Evolutionary conservation across 1,140 invertebrate genomes (phyloP).

Genomic region (Heliconius himera): DNA sequence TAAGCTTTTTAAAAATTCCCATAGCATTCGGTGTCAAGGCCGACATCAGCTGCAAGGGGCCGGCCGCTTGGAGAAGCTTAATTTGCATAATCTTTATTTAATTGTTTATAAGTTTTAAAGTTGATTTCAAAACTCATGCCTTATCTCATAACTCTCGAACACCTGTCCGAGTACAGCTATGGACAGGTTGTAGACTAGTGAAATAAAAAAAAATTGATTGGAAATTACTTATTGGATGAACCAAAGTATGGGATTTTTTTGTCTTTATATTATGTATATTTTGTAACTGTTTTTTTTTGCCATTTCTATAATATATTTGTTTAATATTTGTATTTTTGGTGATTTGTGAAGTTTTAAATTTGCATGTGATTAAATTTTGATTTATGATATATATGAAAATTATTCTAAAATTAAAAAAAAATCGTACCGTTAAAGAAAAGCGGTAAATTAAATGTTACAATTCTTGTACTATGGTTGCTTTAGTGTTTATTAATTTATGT

Average conservation of each 20-base stretch:
- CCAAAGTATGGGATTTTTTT: neutral
- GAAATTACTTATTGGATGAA: conserved; percentile 33
- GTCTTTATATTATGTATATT: neutral
- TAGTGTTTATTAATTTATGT: too few species aligned
- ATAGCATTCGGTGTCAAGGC: conserved; percentile 45
- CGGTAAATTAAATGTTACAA: too few species aligned
- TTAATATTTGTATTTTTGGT: neutral
- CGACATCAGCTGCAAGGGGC: conserved; percentile 8
- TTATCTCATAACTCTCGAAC: conserved; percentile 40
- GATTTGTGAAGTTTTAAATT: too few species aligned
- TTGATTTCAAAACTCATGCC: conserved; percentile 48
- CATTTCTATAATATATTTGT: neutral
- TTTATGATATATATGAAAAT: too few species aligned
- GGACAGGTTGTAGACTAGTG: conserved; percentile 31
- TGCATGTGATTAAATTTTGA: too few species aligned
- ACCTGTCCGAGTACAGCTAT: conserved; percentile 43
- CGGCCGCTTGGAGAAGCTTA: conserved; percentile 30
- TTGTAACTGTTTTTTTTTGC: neutral
- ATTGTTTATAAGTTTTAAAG: conserved; percentile 60
- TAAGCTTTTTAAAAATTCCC: neutral
- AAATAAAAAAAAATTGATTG: conserved; percentile 29
- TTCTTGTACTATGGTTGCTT: too few species aligned
- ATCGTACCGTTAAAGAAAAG: too few species aligned
- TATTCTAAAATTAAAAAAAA: too few species aligned
- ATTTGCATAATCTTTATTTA: conserved; percentile 73